A percentile compares a stretch with the other conserved stretches of the same genome.
Conservation (phyloP, 2,888 invertebrate species). For the Aphodius granarius region DNA sequence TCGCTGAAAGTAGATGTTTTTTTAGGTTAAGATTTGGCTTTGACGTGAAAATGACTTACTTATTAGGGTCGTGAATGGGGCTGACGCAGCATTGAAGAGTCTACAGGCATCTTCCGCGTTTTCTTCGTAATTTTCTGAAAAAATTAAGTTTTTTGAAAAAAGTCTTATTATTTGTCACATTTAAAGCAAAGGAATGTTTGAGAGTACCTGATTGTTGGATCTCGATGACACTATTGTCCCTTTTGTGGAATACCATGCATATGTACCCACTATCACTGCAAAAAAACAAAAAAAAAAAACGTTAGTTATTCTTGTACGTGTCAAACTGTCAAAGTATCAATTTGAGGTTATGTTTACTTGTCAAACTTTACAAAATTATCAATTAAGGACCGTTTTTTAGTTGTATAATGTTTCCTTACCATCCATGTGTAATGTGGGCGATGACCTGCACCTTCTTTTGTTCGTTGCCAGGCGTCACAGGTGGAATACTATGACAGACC, state of each 20-base stretch:
- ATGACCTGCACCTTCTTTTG: conserved; percentile 67
- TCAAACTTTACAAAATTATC: no score
- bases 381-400: not conserved
- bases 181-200: no score
- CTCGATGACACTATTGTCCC: conserved; percentile 73
- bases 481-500: conserved; percentile 64
- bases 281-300: conserved; percentile 38
- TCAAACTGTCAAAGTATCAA: no score
- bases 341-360: no score
- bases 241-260: conserved; percentile 73
- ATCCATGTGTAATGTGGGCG: conserved; percentile 76
- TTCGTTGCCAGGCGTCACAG: conserved; percentile 53
- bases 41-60: conserved; percentile 61
- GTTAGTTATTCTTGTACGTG: not conserved
- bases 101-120: conserved; percentile 70
- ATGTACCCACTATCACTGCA: conserved; percentile 78
- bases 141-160: not conserved
- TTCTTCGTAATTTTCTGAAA: conserved; percentile 53
- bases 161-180: no score
- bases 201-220: conserved; percentile 68
- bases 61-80: conserved; percentile 66
- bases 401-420: conserved; percentile 55
- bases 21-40: not conserved
- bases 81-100: conserved; percentile 55
- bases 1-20: conserved; percentile 56